A percentile compares a stretch with the other conserved stretches of the same genome.
Evolutionary conservation across 2,797 vertebrate genomes (phyloP).

Genomic region (Myiotriccus ornatus): DNA sequence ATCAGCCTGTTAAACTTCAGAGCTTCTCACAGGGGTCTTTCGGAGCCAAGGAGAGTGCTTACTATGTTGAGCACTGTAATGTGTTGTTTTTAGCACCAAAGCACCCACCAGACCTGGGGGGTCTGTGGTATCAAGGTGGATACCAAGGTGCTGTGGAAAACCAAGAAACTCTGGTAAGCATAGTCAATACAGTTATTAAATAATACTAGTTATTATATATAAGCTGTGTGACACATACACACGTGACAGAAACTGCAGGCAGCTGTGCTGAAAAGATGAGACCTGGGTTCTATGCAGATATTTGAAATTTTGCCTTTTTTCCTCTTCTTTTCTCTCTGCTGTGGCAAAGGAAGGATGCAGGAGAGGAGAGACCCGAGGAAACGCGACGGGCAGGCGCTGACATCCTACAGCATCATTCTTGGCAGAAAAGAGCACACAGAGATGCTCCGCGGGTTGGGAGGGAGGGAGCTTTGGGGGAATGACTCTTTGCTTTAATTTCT

Average conservation of each 20-base stretch:
- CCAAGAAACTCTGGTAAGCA: background rate
- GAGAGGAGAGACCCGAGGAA: conserved; percentile 60
- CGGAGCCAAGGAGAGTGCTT: background rate
- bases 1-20: background rate
- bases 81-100: background rate
- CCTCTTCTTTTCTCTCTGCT: background rate
- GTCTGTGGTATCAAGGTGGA: background rate
- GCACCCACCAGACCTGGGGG: background rate
- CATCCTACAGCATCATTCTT: conserved; percentile 79
- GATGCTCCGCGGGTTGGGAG: conserved; percentile 69
- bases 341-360: conserved; percentile 32
- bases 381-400: conserved; percentile 76
- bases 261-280: background rate
- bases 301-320: conserved; percentile 4
- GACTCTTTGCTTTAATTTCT: conserved; percentile 75
- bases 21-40: background rate
- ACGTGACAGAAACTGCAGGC: background rate
- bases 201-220: background rate
- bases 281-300: background rate
- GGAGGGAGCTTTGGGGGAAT: conserved; percentile 69
- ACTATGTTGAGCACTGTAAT: background rate
- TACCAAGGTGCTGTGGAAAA: background rate
- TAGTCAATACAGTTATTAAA: background rate
- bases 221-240: background rate
- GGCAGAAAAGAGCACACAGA: conserved; percentile 72